phyloP scores from a whole-genome alignment of 2,888 invertebrate genomes.

The Tromatobia lineatoria region DNA sequence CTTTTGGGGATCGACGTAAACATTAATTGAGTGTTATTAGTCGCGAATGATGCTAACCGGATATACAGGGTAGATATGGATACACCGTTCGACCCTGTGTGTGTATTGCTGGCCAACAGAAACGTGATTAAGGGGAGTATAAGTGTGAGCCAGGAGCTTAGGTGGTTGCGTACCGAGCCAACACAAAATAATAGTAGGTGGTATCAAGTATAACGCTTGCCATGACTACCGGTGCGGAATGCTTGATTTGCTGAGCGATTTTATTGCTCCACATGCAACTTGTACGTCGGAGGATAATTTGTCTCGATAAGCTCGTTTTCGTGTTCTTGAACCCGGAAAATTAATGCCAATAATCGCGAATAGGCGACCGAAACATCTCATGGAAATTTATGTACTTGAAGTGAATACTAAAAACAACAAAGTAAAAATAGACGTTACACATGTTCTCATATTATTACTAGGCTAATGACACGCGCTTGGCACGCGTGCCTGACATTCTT shows the following conservation, averaged over 20 bases:
- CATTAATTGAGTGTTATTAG: slow-evolving; percentile 27
- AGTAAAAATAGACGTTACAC: too few species aligned
- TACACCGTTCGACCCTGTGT: neutral
- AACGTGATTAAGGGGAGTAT: neutral
- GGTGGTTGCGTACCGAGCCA: neutral
- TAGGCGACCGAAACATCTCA: neutral
- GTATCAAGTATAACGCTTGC: neutral
- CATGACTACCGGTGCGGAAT: slow-evolving; percentile 26
- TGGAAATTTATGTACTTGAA: too few species aligned
- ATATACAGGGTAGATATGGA: neutral
- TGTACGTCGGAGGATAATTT: slow-evolving; percentile 25
- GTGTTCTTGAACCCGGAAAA: slow-evolving; percentile 17
- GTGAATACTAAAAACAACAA: too few species aligned
- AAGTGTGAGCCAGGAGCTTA: slow-evolving; percentile 5
- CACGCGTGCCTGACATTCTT: too few species aligned
- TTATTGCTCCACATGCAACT: slow-evolving; percentile 15
- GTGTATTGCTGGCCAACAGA: neutral
- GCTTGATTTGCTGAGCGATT: slow-evolving; percentile 27
- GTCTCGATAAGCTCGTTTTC: slow-evolving; percentile 51
- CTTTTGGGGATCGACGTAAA: slow-evolving; percentile 6
- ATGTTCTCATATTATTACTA: too few species aligned
- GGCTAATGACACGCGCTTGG: too few species aligned
- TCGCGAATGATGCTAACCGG: neutral
- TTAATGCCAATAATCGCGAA: neutral
- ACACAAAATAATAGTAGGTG: slow-evolving; percentile 1